phyloP scores from a whole-genome alignment of 2,797 vertebrate genomes.

The Ctenopoma kingsleyae region DNA sequence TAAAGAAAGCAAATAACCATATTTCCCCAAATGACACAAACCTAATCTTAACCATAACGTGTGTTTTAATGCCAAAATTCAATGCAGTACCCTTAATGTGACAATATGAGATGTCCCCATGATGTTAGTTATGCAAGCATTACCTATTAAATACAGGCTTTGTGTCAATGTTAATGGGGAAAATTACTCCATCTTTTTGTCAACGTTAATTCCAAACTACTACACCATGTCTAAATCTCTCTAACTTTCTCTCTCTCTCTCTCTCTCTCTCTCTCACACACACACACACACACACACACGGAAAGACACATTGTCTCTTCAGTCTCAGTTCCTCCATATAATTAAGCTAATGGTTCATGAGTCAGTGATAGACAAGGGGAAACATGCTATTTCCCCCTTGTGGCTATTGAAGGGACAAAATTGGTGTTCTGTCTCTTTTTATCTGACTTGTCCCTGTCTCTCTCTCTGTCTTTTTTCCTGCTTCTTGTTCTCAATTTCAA shows the following conservation, averaged over 20 bases:
- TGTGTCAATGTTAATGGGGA: not conserved
- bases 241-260: constrained; percentile 1
- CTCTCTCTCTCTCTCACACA: constrained; percentile 12
- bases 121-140: not conserved
- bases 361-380: constrained; percentile 73
- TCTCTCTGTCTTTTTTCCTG: not conserved
- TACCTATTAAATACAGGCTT: constrained; percentile 3
- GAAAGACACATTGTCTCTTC: constrained; percentile 25
- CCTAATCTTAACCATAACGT: not conserved
- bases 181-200: constrained; percentile 34
- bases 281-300: constrained; percentile 9
- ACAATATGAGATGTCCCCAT: not conserved
- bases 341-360: constrained; percentile 81
- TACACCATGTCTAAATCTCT: constrained; percentile 25
- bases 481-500: constrained; percentile 13
- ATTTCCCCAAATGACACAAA: not conserved
- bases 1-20: no score
- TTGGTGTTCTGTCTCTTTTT: constrained; percentile 60
- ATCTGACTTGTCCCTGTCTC: constrained; percentile 37
- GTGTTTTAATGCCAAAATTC: not conserved
- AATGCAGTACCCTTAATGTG: not conserved
- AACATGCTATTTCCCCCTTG: constrained; percentile 76
- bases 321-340: constrained; percentile 66
- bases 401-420: constrained; percentile 60
- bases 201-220: constrained; percentile 42